These are phyloP conservation scores for Cancer borealis DNA, from an alignment of 2,888 invertebrate genomes.

Conservation along the genomic window DNA sequence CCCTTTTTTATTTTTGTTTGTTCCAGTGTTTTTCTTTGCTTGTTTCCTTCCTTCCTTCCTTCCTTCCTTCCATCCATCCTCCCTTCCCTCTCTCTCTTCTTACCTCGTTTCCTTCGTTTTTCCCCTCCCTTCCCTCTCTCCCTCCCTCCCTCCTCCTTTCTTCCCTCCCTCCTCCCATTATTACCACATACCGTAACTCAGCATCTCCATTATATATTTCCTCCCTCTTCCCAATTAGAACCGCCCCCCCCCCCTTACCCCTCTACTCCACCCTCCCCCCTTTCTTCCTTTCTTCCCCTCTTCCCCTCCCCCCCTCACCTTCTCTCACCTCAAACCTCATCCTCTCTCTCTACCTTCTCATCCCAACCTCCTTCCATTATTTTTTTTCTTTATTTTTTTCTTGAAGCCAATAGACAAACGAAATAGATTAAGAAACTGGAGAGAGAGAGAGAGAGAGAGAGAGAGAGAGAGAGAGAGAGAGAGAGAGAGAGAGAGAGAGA, in stretches of 20 bases:
- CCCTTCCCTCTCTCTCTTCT: neutral
- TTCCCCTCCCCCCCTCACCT: neutral
- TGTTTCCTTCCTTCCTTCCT: neutral
- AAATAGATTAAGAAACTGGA: neutral
- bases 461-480: no score
- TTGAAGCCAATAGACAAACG: neutral
- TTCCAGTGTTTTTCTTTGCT: neutral
- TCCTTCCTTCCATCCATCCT: neutral
- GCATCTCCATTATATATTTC: constrained; percentile 9
- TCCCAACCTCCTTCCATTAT: neutral
- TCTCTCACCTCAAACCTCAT: neutral
- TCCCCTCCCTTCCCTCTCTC: neutral
- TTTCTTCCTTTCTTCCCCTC: neutral
- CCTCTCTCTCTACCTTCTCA: neutral
- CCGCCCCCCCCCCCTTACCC: neutral
- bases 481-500: no score
- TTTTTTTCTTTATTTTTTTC: neutral
- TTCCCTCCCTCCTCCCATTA: neutral
- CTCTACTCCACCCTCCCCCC: neutral
- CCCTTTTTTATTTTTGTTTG: neutral
- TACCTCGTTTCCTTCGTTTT: neutral
- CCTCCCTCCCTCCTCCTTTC: neutral
- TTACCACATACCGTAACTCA: neutral
- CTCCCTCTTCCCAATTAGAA: neutral
- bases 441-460: neutral